Percentiles rank a stretch among this genome's conserved stretches.
These are phyloP conservation scores for Lipophrys pholis DNA, from an alignment of 2,113 vertebrate genomes.

Conservation along the genomic window DNA sequence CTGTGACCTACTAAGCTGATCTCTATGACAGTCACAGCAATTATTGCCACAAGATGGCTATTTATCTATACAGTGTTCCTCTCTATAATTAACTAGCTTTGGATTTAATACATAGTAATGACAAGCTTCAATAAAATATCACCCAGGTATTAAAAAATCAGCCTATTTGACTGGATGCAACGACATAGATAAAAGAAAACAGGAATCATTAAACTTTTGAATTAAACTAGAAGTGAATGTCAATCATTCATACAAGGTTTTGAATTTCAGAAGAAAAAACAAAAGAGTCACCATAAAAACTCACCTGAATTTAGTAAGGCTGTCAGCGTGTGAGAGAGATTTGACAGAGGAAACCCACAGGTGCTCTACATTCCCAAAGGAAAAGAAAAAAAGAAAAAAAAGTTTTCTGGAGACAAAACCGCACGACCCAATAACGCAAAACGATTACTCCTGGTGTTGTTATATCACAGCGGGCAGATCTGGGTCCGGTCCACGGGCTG, in stretches of 20 bases:
- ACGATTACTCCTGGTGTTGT: slow-evolving; percentile 43
- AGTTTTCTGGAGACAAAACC: slow-evolving; percentile 62
- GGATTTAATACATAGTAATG: too few relatives aligned
- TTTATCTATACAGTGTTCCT: too few relatives aligned
- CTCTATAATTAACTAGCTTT: too few relatives aligned
- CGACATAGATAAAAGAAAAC: too few relatives aligned
- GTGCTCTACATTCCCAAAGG: slow-evolving; percentile 66
- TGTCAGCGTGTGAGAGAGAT: slow-evolving; percentile 29
- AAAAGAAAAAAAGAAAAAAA: slow-evolving; percentile 26
- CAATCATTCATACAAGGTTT: not conserved
- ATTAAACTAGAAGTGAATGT: not conserved
- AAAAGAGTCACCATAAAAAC: slow-evolving; percentile 15
- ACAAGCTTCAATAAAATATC: not conserved
- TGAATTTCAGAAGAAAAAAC: too few relatives aligned
- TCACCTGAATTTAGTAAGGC: slow-evolving; percentile 33
- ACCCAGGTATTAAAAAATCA: not conserved
- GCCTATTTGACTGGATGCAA: not conserved
- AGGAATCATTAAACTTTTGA: too few relatives aligned
- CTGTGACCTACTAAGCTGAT: too few relatives aligned
- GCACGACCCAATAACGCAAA: slow-evolving; percentile 67
- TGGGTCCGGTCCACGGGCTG: slow-evolving; percentile 63
- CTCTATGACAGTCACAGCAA: too few relatives aligned
- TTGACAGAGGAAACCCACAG: slow-evolving; percentile 36
- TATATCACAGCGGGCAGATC: slow-evolving; percentile 40
- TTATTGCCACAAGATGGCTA: too few relatives aligned